A percentile compares a stretch with the other conserved stretches of the same genome.
phyloP scores from a whole-genome alignment of 2,888 invertebrate genomes.

The Sphaeridia pumilis region DNA sequence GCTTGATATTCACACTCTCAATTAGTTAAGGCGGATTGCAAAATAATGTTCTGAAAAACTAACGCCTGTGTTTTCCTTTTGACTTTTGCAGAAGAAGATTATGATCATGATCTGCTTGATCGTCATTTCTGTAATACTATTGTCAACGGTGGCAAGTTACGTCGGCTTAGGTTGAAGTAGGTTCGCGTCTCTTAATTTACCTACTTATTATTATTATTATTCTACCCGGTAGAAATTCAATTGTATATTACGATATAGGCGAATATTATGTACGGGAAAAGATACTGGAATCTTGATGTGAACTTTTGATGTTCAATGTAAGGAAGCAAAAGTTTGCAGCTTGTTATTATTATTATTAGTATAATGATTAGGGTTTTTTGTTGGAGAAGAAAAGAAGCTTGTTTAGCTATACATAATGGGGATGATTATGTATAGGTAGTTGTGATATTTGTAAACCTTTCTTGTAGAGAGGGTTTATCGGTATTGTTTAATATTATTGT shows the following conservation, averaged over 20 bases:
- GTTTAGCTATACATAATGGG: background rate
- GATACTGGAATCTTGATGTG: too few relatives aligned
- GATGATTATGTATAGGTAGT: background rate
- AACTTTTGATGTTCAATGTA: too few relatives aligned
- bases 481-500: background rate
- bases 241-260: background rate
- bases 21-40: too few relatives aligned
- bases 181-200: background rate
- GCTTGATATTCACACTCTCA: too few relatives aligned
- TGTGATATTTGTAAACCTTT: background rate
- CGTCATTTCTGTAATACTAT: conserved; percentile 61
- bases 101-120: conserved; percentile 82
- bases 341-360: background rate
- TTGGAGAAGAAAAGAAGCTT: too few relatives aligned
- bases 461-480: background rate
- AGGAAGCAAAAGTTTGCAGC: background rate
- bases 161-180: conserved; percentile 42
- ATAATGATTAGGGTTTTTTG: too few relatives aligned
- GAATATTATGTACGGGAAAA: too few relatives aligned
- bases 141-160: conserved; percentile 57
- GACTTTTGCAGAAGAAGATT: conserved; percentile 72
- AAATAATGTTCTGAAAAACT: too few relatives aligned
- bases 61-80: conserved; percentile 17
- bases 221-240: too few relatives aligned
- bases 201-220: background rate